phyloP scores from a whole-genome alignment of 2,797 vertebrate genomes.

The Rachycentron canadum region DNA sequence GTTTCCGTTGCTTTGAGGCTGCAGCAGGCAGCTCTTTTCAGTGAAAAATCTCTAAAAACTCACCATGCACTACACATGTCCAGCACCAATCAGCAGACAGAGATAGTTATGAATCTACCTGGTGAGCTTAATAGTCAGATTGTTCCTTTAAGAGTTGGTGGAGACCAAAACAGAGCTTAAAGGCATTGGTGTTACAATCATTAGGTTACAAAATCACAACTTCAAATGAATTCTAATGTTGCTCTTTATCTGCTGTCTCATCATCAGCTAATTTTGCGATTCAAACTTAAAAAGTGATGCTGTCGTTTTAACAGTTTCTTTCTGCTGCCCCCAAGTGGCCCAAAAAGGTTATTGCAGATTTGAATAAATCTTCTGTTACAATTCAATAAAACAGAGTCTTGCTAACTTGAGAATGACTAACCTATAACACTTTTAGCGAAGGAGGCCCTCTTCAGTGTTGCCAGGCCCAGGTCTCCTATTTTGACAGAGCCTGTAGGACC shows the following conservation, averaged over 20 bases:
- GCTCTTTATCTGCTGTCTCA: not conserved
- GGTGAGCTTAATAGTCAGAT: not conserved
- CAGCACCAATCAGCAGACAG: not conserved
- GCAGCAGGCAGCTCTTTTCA: not conserved
- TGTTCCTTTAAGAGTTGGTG: not conserved
- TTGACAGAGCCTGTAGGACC: slow-evolving; percentile 99
- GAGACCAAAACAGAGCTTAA: not conserved
- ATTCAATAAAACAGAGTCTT: slow-evolving; percentile 4
- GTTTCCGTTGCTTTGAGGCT: not conserved
- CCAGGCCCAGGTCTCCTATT: slow-evolving; percentile 97
- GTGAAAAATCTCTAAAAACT: not conserved
- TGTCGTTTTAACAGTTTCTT: not conserved
- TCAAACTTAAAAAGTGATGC: not conserved
- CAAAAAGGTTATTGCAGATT: not conserved
- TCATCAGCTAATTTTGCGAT: not conserved
- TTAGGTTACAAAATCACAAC: not conserved
- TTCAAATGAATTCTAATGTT: not conserved
- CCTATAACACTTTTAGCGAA: slow-evolving; percentile 99
- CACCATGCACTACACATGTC: not conserved
- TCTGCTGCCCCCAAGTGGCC: not conserved
- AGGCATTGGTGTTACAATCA: not conserved
- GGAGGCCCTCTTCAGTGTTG: slow-evolving; percentile 97
- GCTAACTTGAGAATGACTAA: slow-evolving; percentile 74
- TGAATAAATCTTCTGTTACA: not conserved
- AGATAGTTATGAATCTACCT: not conserved